These are phyloP conservation scores for Thymelicus acteon DNA, from an alignment of 2,888 invertebrate species.

Conservation along the genomic window DNA sequence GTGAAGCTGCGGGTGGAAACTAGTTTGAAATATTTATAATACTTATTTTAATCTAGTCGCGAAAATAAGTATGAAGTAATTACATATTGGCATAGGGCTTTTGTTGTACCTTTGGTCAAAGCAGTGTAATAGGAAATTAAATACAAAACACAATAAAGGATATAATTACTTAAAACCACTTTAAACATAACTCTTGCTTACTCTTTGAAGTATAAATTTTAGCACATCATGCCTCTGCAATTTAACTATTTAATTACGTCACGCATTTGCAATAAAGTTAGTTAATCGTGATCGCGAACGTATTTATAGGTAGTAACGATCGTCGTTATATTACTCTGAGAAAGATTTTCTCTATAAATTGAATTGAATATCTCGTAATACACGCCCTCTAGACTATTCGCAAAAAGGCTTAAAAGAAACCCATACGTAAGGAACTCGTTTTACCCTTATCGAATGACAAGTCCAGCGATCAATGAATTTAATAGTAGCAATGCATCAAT, in stretches of 20 bases:
- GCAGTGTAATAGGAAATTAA: background rate
- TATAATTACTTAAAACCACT: background rate
- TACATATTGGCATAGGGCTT: no score
- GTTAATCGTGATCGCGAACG: conserved; percentile 27
- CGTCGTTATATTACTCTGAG: conserved; percentile 24
- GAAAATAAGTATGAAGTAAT: no score
- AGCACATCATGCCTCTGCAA: conserved; percentile 17
- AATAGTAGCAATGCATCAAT: no score
- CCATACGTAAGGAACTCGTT: conserved; percentile 18
- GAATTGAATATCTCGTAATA: conserved; percentile 34
- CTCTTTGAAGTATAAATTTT: background rate
- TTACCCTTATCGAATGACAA: background rate
- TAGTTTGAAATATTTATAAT: no score
- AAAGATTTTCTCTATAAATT: conserved; percentile 37
- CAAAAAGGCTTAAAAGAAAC: conserved; percentile 31
- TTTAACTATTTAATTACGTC: conserved; percentile 31
- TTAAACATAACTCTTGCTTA: background rate
- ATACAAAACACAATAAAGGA: background rate
- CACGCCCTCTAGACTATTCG: conserved; percentile 31
- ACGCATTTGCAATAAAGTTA: conserved; percentile 29
- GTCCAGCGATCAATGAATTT: conserved; percentile 10
- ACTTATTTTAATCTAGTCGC: no score
- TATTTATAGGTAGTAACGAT: conserved; percentile 25
- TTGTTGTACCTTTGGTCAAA: no score
- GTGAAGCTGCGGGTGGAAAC: no score